phyloP scores from a whole-genome alignment of 2,888 invertebrate genomes.

The Nephrotoma appendiculata region DNA sequence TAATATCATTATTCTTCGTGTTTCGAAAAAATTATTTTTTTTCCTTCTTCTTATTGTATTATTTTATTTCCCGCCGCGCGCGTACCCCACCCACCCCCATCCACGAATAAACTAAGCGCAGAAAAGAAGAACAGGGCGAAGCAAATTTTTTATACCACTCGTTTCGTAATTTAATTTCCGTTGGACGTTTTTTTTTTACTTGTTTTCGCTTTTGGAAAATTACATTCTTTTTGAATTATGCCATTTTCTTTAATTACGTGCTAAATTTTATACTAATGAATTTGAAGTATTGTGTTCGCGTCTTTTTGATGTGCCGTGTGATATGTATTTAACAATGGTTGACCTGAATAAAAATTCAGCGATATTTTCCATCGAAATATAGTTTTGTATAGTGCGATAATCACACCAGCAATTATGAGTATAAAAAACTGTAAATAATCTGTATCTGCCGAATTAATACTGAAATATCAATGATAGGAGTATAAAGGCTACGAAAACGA shows the following conservation, averaged over 20 bases:
- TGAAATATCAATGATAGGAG: too few species aligned
- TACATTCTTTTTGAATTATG: not conserved
- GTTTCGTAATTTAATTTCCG: not conserved
- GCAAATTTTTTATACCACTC: not conserved
- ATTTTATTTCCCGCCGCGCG: not conserved
- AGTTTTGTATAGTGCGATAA: not conserved
- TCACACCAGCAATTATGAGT: too few species aligned
- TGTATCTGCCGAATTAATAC: too few species aligned
- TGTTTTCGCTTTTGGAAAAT: not conserved
- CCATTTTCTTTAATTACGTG: not conserved
- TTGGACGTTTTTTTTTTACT: not conserved
- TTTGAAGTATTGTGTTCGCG: not conserved
- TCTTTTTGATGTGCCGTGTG: not conserved
- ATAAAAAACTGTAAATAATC: too few species aligned
- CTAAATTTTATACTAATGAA: not conserved
- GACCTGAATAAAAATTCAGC: not conserved
- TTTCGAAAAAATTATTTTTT: not conserved
- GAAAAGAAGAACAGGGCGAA: not conserved
- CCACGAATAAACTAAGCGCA: not conserved
- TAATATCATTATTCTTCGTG: not conserved
- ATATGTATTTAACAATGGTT: not conserved
- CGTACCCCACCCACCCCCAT: not conserved
- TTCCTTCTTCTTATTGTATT: not conserved
- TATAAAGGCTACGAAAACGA: too few species aligned
- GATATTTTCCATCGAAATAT: not conserved